Base-by-base conservation (phyloP, 2,888 invertebrate species). In the Erannis defoliaria region DNA sequence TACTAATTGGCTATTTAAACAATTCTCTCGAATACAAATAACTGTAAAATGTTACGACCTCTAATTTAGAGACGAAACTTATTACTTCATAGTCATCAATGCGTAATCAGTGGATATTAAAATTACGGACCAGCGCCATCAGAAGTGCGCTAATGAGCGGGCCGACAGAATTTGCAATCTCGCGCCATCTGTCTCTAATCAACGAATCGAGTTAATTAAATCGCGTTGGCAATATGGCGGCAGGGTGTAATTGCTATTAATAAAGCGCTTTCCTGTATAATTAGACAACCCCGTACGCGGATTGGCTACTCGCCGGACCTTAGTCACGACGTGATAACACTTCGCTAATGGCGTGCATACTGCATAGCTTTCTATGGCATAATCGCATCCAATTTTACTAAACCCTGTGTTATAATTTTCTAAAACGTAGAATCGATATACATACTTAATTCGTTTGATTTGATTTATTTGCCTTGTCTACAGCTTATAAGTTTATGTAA, bases 191-290 rank as follows among this genome's bases (percentile, higher is more conserved):
- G 91, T 89, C 88, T 83, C 89, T 89, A 90, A 92, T 92, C 91
- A 92, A 89, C 90, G 90, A 85, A 89, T 89, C 80, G 82, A 91
- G 91, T 92, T 90, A 91, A 93, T 93, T 90, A 92, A 93, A 92
- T 90, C 89, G 90, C 86, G 81, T 85, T 83, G 82, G 89, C 90
- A 92, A 89, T 88, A 92, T 92, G 92, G 92, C 92, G 90, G 85
- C 88, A 77, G 85, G 78, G 83, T 85, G 88, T 90, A 89, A 92
- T 92, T 91, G 90, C 92, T 92, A 93, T 90, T 93, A 91, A 93
- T 93, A 93, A 91, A 91, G 90, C 88, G 86, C 88, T 89, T 88
- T 89, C 88, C 90, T 88, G 90, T 89, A 89, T 91, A 92, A 93
- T 92, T 89, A 90, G 90, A 86, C 79, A 84, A 80, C 75, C 70